Percentiles rank a stretch among this genome's conserved stretches.
These are phyloP conservation scores for Nothocercus julius DNA, from an alignment of 2,113 vertebrate species.

Conservation along the genomic window DNA sequence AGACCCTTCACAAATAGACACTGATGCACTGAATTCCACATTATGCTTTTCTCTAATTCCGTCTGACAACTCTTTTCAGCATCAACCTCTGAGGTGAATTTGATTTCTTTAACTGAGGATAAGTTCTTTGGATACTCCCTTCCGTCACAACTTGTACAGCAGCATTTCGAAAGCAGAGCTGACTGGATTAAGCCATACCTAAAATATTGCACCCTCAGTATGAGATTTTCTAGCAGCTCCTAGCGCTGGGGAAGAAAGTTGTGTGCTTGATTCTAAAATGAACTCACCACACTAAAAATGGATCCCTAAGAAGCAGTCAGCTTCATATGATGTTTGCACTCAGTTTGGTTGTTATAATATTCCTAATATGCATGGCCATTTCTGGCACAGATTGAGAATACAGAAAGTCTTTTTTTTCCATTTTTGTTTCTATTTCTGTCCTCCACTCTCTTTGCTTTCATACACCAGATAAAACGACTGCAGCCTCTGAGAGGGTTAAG, in stretches of 20 bases:
- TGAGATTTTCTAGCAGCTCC: not conserved
- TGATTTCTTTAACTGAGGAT: not conserved
- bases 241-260: not conserved
- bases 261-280: not conserved
- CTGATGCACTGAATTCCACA: not conserved
- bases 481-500: constrained; percentile 16
- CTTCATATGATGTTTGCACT: not conserved
- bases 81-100: not conserved
- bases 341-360: not conserved
- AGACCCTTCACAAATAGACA: not conserved
- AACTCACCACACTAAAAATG: not conserved
- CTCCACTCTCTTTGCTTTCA: not conserved
- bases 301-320: not conserved
- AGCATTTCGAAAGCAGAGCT: not conserved
- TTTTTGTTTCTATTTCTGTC: not conserved
- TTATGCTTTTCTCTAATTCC: not conserved
- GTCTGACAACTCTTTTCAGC: not conserved
- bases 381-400: not conserved
- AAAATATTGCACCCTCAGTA: not conserved
- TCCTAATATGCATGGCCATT: not conserved
- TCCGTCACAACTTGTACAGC: not conserved
- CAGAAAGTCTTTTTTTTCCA: not conserved
- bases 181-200: not conserved
- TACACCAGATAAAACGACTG: not conserved
- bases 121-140: not conserved